phyloP scores from a whole-genome alignment of 2,888 invertebrate genomes.

The Gari tellinella region DNA sequence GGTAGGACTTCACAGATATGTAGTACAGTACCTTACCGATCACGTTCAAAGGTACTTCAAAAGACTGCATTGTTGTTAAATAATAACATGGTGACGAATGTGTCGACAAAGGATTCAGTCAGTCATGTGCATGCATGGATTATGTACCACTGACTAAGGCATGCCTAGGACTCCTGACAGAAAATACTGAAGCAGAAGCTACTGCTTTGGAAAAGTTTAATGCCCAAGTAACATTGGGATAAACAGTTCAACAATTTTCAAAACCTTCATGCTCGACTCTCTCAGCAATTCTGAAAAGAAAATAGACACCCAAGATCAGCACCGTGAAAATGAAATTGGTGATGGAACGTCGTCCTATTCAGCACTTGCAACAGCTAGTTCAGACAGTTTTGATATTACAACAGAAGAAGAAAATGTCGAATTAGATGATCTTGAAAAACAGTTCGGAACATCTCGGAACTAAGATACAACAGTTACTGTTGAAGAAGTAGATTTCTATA shows the following conservation, averaged over 20 bases:
- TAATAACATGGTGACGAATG: neutral
- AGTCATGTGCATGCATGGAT: neutral
- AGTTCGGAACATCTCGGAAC: no score
- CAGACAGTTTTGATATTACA: neutral
- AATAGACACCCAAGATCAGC: neutral
- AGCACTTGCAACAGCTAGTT: neutral
- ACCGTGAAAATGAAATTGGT: neutral
- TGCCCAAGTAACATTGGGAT: neutral
- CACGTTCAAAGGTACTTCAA: neutral
- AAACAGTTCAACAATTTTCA: neutral
- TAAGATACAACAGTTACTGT: no score
- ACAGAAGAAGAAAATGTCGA: neutral
- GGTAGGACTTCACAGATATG: neutral
- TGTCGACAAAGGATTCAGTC: neutral
- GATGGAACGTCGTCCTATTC: neutral
- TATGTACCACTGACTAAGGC: neutral
- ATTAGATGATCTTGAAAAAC: no score
- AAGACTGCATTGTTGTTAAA: neutral
- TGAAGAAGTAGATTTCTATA: no score
- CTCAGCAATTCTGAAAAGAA: neutral
- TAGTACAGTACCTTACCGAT: conserved; percentile 1
- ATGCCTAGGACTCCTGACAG: neutral
- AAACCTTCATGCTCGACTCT: neutral
- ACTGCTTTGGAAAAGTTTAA: neutral
- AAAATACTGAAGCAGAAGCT: neutral